These are phyloP conservation scores for Calycopis cecrops DNA, from an alignment of 1,140 invertebrate species.

Conservation along the genomic window DNA sequence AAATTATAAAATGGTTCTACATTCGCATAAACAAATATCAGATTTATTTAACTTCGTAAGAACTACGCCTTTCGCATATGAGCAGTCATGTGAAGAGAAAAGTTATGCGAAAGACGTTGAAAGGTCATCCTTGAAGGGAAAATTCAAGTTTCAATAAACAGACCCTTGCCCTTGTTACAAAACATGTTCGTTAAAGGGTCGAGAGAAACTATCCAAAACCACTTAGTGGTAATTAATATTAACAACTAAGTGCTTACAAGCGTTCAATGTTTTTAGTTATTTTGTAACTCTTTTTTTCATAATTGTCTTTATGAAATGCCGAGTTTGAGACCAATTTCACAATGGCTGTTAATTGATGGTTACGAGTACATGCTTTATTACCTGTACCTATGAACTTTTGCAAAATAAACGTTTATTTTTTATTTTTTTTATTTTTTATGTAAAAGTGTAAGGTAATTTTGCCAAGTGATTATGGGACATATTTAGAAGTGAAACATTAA, in stretches of 20 bases:
- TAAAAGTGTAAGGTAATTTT: too few relatives aligned
- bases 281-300: not conserved
- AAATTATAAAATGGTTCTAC: too few relatives aligned
- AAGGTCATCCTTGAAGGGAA: conserved; percentile 5
- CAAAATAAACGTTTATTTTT: too few relatives aligned
- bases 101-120: conserved; percentile 3
- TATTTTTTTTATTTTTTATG: too few relatives aligned
- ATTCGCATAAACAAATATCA: not conserved
- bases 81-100: not conserved
- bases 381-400: too few relatives aligned
- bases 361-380: too few relatives aligned
- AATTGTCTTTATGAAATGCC: too few relatives aligned
- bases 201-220: conserved; percentile 34
- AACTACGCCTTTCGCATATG: not conserved
- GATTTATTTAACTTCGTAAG: not conserved
- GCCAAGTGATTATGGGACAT: too few relatives aligned
- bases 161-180: not conserved
- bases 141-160: conserved; percentile 7
- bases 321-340: too few relatives aligned
- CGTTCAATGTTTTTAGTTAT: conserved; percentile 1
- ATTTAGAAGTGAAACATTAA: too few relatives aligned
- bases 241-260: not conserved
- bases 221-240: conserved; percentile 35
- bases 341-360: too few relatives aligned
- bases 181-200: conserved; percentile 16